A percentile compares a stretch with the other conserved stretches of the same genome.
These are phyloP conservation scores for Mamestra configurata DNA, from an alignment of 1,140 invertebrate species.

Conservation along the genomic window DNA sequence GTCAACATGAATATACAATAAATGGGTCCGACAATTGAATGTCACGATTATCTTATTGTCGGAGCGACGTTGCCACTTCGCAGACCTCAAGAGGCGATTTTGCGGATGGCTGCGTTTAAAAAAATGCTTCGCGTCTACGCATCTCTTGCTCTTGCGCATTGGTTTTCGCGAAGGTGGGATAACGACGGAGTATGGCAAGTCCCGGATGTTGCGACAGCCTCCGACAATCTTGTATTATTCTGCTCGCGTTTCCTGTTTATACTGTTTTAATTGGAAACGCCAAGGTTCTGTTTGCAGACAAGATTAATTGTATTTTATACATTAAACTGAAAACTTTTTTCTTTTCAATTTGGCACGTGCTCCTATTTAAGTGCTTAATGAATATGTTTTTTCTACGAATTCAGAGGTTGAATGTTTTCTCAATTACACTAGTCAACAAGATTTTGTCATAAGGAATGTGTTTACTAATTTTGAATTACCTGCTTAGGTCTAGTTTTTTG, in stretches of 20 bases:
- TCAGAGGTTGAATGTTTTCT: background rate
- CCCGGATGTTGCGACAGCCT: slow-evolving; percentile 63
- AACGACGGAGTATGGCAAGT: slow-evolving; percentile 8
- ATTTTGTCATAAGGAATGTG: too few relatives aligned
- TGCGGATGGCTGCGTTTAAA: slow-evolving; percentile 42
- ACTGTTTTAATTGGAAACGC: slow-evolving; percentile 44
- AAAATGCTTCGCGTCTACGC: slow-evolving; percentile 19
- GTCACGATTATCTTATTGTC: slow-evolving; percentile 49
- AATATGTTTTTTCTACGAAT: background rate
- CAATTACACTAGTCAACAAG: too few relatives aligned
- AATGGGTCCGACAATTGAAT: slow-evolving; percentile 47
- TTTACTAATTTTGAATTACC: too few relatives aligned
- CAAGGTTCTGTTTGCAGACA: slow-evolving; percentile 44
- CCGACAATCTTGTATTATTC: slow-evolving; percentile 23
- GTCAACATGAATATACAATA: slow-evolving; percentile 39
- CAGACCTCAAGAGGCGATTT: slow-evolving; percentile 52
- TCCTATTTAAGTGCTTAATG: background rate
- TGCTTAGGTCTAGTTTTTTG: too few relatives aligned
- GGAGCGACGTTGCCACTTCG: slow-evolving; percentile 47
- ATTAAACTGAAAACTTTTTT: background rate
- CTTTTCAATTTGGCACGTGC: background rate
- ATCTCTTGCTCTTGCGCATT: slow-evolving; percentile 46
- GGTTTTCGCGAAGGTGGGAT: background rate
- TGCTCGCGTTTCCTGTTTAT: slow-evolving; percentile 51
- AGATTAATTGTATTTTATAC: background rate